These are phyloP conservation scores for Hypercompe scribonia DNA, from an alignment of 2,888 invertebrate genomes.

Conservation along the genomic window DNA sequence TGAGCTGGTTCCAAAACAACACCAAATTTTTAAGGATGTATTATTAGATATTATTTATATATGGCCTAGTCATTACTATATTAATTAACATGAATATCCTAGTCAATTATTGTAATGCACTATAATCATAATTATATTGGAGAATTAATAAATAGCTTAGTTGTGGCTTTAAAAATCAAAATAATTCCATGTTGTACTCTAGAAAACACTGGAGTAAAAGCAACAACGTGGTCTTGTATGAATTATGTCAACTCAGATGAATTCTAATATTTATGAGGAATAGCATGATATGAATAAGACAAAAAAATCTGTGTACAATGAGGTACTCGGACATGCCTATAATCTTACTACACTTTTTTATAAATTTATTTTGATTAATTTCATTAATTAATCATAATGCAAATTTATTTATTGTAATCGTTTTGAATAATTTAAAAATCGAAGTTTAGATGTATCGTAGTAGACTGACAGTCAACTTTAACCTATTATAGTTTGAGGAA, in stretches of 20 bases:
- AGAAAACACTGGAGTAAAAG: background rate
- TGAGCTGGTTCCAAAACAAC: constrained; percentile 19
- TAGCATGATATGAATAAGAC: too few relatives aligned
- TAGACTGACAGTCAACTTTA: too few relatives aligned
- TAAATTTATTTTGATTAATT: background rate
- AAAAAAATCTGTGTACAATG: background rate
- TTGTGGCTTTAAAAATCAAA: background rate
- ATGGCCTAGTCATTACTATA: constrained; percentile 71
- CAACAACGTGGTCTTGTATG: background rate
- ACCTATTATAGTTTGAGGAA: too few relatives aligned
- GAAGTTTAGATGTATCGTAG: too few relatives aligned
- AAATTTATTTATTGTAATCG: too few relatives aligned
- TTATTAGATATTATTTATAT: constrained; percentile 23
- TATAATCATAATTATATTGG: constrained; percentile 37
- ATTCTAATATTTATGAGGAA: too few relatives aligned
- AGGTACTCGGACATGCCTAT: background rate
- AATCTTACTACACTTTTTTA: background rate
- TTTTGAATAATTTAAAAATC: too few relatives aligned
- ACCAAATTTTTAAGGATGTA: constrained; percentile 20
- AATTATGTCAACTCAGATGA: background rate
- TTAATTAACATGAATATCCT: constrained; percentile 66
- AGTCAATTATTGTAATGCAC: constrained; percentile 79
- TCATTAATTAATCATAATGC: too few relatives aligned
- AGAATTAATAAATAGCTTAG: background rate
- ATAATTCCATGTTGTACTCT: background rate